Percentiles rank a stretch among this genome's conserved stretches.
Evolutionary conservation across 2,797 vertebrate species (phyloP).

Genomic region (Rhynchotus rufescens): DNA sequence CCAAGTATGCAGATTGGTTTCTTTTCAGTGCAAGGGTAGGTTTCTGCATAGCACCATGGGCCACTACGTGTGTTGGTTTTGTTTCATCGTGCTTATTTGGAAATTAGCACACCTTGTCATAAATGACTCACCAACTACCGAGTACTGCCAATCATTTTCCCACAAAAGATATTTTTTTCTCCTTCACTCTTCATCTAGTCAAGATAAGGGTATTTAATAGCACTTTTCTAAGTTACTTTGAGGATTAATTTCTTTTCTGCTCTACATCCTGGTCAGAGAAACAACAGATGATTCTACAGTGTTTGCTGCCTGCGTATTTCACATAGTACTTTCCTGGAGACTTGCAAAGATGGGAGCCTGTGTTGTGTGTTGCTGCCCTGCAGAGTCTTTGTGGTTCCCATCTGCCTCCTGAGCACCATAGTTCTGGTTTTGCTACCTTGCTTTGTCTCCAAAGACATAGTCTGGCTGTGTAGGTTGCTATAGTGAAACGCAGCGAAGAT

Average conservation of each 20-base stretch:
- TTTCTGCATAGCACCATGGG: neutral
- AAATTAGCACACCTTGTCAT: neutral
- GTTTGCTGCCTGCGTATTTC: neutral
- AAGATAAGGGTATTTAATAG: neutral
- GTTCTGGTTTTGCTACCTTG: neutral
- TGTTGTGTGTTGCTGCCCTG: neutral
- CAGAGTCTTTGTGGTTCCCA: neutral
- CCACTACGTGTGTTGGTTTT: neutral
- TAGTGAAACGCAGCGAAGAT: neutral
- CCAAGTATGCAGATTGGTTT: neutral
- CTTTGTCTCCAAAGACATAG: neutral
- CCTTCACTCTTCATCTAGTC: neutral
- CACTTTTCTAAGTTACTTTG: neutral
- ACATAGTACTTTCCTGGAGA: neutral
- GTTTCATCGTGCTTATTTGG: neutral
- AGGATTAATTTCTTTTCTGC: neutral
- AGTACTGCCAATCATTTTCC: neutral
- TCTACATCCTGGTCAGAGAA: neutral
- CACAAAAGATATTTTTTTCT: neutral
- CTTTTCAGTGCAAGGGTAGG: neutral
- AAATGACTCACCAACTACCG: neutral
- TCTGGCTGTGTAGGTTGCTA: neutral
- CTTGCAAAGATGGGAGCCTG: neutral
- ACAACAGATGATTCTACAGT: neutral
- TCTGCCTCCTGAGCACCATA: neutral